Percentiles rank a stretch among this genome's conserved stretches.
phyloP scores from a whole-genome alignment of 2,113 vertebrate species.

The Labeo catla region DNA sequence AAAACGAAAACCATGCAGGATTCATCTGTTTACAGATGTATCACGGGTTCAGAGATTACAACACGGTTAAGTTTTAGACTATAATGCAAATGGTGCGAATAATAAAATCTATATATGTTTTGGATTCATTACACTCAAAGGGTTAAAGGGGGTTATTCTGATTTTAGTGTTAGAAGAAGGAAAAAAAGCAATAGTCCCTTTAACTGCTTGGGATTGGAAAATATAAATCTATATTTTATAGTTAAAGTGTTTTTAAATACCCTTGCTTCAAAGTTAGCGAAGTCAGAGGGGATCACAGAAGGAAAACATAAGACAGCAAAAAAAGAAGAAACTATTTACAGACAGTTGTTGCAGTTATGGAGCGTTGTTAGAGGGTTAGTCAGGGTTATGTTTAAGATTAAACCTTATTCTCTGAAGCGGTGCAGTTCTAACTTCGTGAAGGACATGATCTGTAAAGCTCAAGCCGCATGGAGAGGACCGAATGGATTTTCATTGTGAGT shows the following conservation, averaged over 20 bases:
- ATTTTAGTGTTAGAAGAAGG: conserved; percentile 28
- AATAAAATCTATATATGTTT: background rate
- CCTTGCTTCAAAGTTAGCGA: conserved; percentile 46
- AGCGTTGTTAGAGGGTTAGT: conserved; percentile 78
- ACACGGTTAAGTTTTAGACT: background rate
- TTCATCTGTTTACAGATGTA: conserved; percentile 14
- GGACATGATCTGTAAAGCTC: conserved; percentile 23
- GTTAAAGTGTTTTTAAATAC: conserved; percentile 34
- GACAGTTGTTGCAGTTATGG: conserved; percentile 71
- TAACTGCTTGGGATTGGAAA: conserved; percentile 63
- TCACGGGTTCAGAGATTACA: conserved; percentile 3
- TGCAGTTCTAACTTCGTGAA: conserved; percentile 67
- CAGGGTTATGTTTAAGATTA: conserved; percentile 81
- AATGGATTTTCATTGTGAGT: conserved; percentile 31
- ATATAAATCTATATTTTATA: conserved; percentile 17
- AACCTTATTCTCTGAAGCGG: conserved; percentile 75
- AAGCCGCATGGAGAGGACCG: conserved; percentile 38
- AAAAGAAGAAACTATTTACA: conserved; percentile 72
- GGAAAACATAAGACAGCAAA: conserved; percentile 57
- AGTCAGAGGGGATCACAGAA: conserved; percentile 55
- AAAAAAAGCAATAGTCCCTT: conserved; percentile 70
- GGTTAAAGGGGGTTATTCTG: conserved; percentile 66
- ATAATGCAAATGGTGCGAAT: background rate
- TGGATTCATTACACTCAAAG: conserved; percentile 67
- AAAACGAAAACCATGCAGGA: conserved; percentile 14